Base-by-base conservation (phyloP, 2,797 vertebrate species). In the Acipenser oxyrinchus region DNA sequence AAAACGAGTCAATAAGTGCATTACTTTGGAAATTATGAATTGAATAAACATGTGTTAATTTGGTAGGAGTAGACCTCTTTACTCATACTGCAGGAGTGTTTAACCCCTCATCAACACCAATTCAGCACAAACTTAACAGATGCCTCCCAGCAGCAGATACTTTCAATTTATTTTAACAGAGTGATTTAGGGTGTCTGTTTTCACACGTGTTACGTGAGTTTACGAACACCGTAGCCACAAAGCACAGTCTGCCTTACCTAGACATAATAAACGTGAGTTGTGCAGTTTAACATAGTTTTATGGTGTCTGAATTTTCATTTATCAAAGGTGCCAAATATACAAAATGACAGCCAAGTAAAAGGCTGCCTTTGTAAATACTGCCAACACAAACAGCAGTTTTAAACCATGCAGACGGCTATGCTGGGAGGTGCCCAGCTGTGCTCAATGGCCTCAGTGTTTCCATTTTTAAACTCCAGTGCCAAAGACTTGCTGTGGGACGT, bases 321-420 rank as follows among this genome's bases (percentile, higher is more conserved):
- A 71, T 72, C 72, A 66, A 64, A 75, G 74, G 73, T 72, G 68
- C 69, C 64, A 74, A 68, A 72, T 52, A 68, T 67, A 64, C 63
- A 67, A 74, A 68, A 53, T 65, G 62, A 67, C 71, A 57, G 53
- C 60, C 68, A 71, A 72, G 61, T 79, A 63, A 78, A 75, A 84
- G 74, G 69, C 74, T 15, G 67, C 66, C 72, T 79, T 82, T 79
- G 78, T 79, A 70, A 60, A 73, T 71, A 65, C 73, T 75, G 81
- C 82, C 84, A 85, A 84, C 69, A 66, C 75, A 79, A 84, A 83
- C 73, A 76, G 67, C 18, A 23, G 64, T 69, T 72, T 59, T 64
- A 66, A 68, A 60, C 71, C 68, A 71, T 63, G 78, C 53, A 77
- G 78, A 79, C 77, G 76, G 72, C 74, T 6, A 63, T 66, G 72